Conservation (phyloP, 1,140 invertebrate genomes). For the Chymomyza costata region DNA sequence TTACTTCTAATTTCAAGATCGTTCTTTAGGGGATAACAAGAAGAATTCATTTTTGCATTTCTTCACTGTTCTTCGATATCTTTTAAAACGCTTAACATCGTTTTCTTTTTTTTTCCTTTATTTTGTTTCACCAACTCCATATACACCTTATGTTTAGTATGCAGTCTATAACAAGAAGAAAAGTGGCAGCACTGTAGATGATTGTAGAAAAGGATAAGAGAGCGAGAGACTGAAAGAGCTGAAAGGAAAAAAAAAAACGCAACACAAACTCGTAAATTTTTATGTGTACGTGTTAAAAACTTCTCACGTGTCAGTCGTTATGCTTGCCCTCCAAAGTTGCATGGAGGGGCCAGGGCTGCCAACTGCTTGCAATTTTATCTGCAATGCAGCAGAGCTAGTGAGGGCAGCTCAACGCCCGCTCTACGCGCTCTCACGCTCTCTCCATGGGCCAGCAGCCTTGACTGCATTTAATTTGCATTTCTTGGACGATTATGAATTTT, state of each 20-base stretch:
- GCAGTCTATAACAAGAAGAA: too few relatives aligned
- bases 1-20: too few relatives aligned
- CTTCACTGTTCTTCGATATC: too few relatives aligned
- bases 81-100: too few relatives aligned
- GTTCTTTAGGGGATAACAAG: too few relatives aligned
- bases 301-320: conserved; percentile 65
- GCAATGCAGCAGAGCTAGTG: conserved; percentile 40
- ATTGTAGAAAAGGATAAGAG: neutral
- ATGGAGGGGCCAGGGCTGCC: conserved; percentile 23
- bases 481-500: conserved; percentile 42
- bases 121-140: conserved; percentile 15
- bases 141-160: too few relatives aligned
- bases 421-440: conserved; percentile 1
- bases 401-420: conserved; percentile 3
- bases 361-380: conserved; percentile 37
- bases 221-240: neutral
- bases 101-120: conserved; percentile 11
- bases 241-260: conserved; percentile 3
- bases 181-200: too few relatives aligned
- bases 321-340: too few relatives aligned
- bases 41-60: too few relatives aligned
- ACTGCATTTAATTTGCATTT: conserved; percentile 55
- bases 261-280: conserved; percentile 36
- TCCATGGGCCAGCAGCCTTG: conserved; percentile 14
- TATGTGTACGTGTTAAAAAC: conserved; percentile 52